Evolutionary conservation across 2,888 invertebrate species (phyloP).

Genomic region (Calliopum simillimum): DNA sequence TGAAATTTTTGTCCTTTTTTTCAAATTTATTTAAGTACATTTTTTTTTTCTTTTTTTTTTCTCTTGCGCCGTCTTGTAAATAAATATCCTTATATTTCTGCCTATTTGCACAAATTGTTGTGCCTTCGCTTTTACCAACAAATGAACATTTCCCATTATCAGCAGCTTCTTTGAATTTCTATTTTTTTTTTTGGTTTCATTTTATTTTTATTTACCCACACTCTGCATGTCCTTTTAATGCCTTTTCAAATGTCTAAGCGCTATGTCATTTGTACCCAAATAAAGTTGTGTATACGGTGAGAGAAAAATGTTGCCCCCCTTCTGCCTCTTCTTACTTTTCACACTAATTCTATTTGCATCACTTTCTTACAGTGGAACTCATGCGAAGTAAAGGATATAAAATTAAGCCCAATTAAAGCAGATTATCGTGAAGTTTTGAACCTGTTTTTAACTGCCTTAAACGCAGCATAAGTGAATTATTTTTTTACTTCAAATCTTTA

Average conservation of each 20-base stretch:
- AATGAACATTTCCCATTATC: slow-evolving; percentile 26
- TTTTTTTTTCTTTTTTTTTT: slow-evolving; percentile 18
- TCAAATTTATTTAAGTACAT: slow-evolving; percentile 4
- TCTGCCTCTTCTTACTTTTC: too few species aligned
- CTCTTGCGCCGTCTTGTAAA: not conserved
- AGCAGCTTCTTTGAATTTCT: slow-evolving; percentile 10
- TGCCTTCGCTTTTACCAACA: not conserved
- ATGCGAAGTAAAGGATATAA: not conserved
- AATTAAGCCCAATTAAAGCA: too few species aligned
- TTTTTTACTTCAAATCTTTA: too few species aligned
- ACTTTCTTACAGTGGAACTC: too few species aligned
- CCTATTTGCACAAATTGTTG: too few species aligned
- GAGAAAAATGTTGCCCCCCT: too few species aligned
- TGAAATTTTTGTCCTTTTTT: slow-evolving; percentile 5
- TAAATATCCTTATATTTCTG: too few species aligned
- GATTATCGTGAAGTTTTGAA: too few species aligned
- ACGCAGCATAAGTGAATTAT: too few species aligned
- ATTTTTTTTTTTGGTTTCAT: not conserved
- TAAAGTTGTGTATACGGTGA: too few species aligned
- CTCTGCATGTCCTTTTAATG: slow-evolving; percentile 6
- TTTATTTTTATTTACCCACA: not conserved
- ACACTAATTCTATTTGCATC: too few species aligned
- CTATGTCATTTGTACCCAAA: not conserved
- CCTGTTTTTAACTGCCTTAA: too few species aligned
- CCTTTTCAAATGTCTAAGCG: slow-evolving; percentile 12